Evolutionary conservation across 2,113 vertebrate species (phyloP), one percentile per base, ranked within the genome.

Genomic region (Pitta sordida): DNA sequence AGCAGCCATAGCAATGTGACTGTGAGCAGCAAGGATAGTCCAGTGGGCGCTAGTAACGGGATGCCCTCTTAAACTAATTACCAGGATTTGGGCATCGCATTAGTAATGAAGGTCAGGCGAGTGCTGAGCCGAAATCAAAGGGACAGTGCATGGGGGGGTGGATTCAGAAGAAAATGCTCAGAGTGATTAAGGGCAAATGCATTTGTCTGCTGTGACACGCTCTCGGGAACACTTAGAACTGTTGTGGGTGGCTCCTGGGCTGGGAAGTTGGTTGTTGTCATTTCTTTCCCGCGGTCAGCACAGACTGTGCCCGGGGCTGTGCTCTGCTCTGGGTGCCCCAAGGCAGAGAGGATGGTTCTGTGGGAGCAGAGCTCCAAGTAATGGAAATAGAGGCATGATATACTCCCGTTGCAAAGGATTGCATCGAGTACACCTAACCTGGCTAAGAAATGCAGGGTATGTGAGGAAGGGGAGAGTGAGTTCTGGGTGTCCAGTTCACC

Each of bases 81-180:
- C 74, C n/a, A 53, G 46, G 59, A n/a, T 86, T 82, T 58, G 93
- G 63, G 30, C 37, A 65, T 73, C 0, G 1, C 11, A 7, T 64
- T 39, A 27, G 43, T 37, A 74, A 6, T 52, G 19, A 85, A 59
- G 65, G 43, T 81, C 39, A 43, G 73, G 32, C 1, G 4, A 62
- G 55, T 7, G 37, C 55, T 75, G 82, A 65, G 85, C 63, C 13
- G 48, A 85, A 91, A 83, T 65, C 88, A 86, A 83, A 86, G 59
- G 32, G 26, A 51, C 59, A 39, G 22, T 62, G 59, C 36, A 44
- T 5, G 16, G 23, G 23, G 39, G 32, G 13, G 13, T 51, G 88
- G 58, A 39, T 80, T 84, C 68, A 70, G 52, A 43, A 86, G 27
- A 52, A 71, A 41, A 83, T 32, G 30, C 60, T 70, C 26, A n/a